Conservation (phyloP, 1,140 invertebrate species). For the Drosophila varians region DNA sequence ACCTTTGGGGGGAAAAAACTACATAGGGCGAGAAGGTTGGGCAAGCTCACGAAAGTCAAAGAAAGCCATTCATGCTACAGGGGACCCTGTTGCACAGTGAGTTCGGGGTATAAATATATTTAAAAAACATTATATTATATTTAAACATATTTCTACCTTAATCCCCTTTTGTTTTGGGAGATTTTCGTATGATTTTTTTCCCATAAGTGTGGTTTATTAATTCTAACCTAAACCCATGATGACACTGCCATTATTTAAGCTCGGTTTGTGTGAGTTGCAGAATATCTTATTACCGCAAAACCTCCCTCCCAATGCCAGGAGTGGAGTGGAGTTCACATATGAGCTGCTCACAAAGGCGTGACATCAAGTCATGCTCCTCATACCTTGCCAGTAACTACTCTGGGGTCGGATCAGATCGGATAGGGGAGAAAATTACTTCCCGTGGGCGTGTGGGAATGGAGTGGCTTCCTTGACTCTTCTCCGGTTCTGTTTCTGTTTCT, state of each 20-base stretch:
- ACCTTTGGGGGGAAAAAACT: too few species aligned
- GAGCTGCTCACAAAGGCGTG: conserved; percentile 47
- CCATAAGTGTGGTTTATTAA: conserved; percentile 7
- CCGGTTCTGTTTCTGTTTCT: conserved; percentile 10
- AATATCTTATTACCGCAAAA: conserved; percentile 35
- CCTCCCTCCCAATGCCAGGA: conserved; percentile 3
- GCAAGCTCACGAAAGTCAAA: conserved; percentile 37
- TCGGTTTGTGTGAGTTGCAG: conserved; percentile 25
- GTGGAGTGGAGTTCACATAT: background rate
- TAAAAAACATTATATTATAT: background rate
- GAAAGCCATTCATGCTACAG: conserved; percentile 16
- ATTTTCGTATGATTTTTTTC: background rate
- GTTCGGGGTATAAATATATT: background rate
- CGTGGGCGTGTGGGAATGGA: conserved; percentile 66
- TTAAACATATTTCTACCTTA: background rate
- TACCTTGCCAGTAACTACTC: conserved; percentile 21
- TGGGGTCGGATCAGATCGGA: conserved; percentile 1
- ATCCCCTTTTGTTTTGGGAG: background rate
- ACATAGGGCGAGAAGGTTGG: conserved; percentile 17
- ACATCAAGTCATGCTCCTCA: conserved; percentile 48
- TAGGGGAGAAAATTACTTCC: conserved; percentile 39
- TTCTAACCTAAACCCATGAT: conserved; percentile 14
- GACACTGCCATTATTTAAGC: conserved; percentile 21
- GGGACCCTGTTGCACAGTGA: background rate
- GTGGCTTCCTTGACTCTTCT: conserved; percentile 2